These are phyloP conservation scores for Rachycentron canadum DNA, from an alignment of 2,797 vertebrate species.

Conservation along the genomic window DNA sequence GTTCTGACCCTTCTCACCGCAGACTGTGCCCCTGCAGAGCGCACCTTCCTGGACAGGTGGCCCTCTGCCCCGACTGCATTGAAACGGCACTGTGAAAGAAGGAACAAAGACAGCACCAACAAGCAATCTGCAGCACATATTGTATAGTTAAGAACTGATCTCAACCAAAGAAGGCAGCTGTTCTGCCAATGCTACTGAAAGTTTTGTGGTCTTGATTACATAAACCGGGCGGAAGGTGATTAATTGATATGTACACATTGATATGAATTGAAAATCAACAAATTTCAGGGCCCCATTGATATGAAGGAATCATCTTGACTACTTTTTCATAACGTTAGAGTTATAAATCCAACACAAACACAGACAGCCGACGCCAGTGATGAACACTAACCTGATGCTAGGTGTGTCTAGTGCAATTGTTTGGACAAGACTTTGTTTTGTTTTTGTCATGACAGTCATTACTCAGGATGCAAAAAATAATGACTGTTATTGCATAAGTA, in stretches of 20 bases:
- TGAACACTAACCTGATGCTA: background rate
- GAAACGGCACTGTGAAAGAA: conserved; percentile 26
- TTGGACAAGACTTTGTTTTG: background rate
- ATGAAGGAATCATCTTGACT: background rate
- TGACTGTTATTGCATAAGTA: conserved; percentile 26
- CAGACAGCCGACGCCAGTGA: background rate
- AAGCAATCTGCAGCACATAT: conserved; percentile 21
- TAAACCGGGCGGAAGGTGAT: background rate
- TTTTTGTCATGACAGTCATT: conserved; percentile 29
- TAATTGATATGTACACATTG: background rate
- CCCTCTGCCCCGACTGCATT: conserved; percentile 66
- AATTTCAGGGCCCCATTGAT: background rate
- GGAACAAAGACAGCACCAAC: conserved; percentile 40
- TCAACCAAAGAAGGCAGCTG: conserved; percentile 37
- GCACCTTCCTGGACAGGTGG: conserved; percentile 72
- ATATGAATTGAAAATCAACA: background rate
- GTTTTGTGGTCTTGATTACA: background rate
- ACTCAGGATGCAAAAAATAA: conserved; percentile 53
- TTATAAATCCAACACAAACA: background rate
- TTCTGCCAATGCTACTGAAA: conserved; percentile 19
- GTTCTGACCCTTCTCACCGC: conserved; percentile 73
- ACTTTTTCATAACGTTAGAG: background rate
- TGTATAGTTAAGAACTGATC: conserved; percentile 16
- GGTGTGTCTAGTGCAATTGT: background rate
- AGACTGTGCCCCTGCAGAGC: conserved; percentile 83